Conservation (phyloP, 2,113 vertebrate species). For the Sapayoa aenigma region DNA sequence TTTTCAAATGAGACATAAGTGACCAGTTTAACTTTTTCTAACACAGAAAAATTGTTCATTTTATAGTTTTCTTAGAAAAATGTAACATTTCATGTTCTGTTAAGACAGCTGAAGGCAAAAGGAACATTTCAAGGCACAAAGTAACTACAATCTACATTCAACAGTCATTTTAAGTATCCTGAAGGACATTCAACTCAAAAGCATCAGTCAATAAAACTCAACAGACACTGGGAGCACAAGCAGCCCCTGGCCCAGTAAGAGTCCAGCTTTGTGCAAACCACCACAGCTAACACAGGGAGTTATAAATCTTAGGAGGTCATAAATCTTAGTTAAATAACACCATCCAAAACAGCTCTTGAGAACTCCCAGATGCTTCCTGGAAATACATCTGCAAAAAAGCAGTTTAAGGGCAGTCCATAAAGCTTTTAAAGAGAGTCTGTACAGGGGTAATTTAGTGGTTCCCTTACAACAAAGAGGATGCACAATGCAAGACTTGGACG, state of each 20-base stretch:
- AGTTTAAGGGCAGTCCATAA: neutral
- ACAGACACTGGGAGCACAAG: neutral
- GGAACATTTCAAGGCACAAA: conserved; percentile 25
- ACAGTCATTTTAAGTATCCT: neutral
- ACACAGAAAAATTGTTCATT: conserved; percentile 28
- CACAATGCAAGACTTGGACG: neutral
- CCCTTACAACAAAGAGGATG: neutral
- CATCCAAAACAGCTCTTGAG: neutral
- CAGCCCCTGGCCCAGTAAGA: neutral
- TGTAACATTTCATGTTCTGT: neutral
- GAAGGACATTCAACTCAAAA: neutral
- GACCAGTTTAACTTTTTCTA: neutral
- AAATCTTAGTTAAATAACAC: neutral
- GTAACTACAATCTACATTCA: neutral
- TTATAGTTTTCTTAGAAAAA: conserved; percentile 49
- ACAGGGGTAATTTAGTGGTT: neutral
- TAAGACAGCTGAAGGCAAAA: neutral
- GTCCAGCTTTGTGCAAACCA: neutral
- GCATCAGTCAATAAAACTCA: neutral
- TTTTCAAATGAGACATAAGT: conserved; percentile 15
- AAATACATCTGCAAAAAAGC: neutral
- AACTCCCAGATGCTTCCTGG: neutral
- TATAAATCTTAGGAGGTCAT: neutral
- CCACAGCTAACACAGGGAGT: neutral
- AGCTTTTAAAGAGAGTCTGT: neutral